Conservation (phyloP, 2,113 vertebrate species). For the Columbina picui region DNA sequence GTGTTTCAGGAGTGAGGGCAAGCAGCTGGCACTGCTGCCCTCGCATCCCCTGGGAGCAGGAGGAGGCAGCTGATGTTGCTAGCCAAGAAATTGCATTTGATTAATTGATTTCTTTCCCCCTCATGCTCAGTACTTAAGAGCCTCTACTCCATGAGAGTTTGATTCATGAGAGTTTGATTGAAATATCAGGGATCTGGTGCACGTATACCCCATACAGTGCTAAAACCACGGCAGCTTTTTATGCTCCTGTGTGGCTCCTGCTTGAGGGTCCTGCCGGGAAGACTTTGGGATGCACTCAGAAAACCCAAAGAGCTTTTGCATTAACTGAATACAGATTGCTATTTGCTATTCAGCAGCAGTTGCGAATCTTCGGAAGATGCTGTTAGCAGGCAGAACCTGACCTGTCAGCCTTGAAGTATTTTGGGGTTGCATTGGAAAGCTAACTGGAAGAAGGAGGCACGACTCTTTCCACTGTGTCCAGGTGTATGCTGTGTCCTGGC, state of each 20-base stretch:
- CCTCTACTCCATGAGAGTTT: neutral
- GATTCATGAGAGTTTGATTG: neutral
- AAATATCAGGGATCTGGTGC: neutral
- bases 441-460: neutral
- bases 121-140: neutral
- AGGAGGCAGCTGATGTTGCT: constrained; percentile 40
- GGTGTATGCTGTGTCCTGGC: neutral
- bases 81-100: constrained; percentile 44
- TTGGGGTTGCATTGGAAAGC: neutral
- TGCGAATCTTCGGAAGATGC: neutral
- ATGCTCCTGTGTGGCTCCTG: neutral
- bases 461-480: neutral
- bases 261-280: neutral
- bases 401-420: neutral
- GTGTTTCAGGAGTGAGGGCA: neutral
- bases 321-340: neutral
- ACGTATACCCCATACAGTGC: neutral
- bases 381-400: neutral
- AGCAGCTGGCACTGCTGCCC: constrained; percentile 43
- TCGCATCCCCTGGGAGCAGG: neutral
- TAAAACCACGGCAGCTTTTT: neutral
- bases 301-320: neutral
- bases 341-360: neutral
- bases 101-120: neutral
- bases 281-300: neutral